Evolutionary conservation across 2,797 vertebrate genomes (phyloP).

Genomic region (Silurus aristotelis): DNA sequence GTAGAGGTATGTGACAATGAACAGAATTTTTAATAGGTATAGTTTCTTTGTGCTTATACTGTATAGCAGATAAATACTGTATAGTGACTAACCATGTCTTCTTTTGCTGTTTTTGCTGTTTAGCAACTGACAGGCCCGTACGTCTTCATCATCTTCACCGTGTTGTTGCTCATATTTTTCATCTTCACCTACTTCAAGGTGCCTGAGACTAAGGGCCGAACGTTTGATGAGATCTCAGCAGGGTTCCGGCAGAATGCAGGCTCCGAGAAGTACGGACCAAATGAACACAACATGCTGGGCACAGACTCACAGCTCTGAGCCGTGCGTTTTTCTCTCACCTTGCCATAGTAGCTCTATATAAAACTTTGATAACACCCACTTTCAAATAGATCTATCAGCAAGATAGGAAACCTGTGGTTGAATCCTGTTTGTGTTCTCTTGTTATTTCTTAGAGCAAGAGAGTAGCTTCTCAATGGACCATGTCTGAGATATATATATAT

Average conservation of each 20-base stretch:
- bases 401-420: slow-evolving; percentile 21
- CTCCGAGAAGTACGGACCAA: slow-evolving; percentile 79
- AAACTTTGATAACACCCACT: slow-evolving; percentile 8
- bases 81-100: neutral
- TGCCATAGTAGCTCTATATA: slow-evolving; percentile 20
- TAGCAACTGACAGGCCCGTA: slow-evolving; percentile 90
- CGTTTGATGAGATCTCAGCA: slow-evolving; percentile 91
- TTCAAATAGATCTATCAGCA: slow-evolving; percentile 15
- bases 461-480: neutral
- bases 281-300: slow-evolving; percentile 89
- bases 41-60: neutral
- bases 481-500: neutral
- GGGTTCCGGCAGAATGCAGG: slow-evolving; percentile 83
- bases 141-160: slow-evolving; percentile 95
- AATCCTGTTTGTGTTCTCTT: slow-evolving; percentile 4
- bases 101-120: neutral
- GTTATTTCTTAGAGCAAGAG: neutral
- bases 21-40: neutral
- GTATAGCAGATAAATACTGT: neutral
- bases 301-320: slow-evolving; percentile 87
- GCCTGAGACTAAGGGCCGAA: slow-evolving; percentile 92
- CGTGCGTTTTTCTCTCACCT: neutral
- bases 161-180: slow-evolving; percentile 90
- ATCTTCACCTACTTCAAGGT: slow-evolving; percentile 98
- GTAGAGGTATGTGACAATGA: slow-evolving; percentile 78